These are phyloP conservation scores for Petroica traversi DNA, from an alignment of 2,113 vertebrate species.

Conservation along the genomic window DNA sequence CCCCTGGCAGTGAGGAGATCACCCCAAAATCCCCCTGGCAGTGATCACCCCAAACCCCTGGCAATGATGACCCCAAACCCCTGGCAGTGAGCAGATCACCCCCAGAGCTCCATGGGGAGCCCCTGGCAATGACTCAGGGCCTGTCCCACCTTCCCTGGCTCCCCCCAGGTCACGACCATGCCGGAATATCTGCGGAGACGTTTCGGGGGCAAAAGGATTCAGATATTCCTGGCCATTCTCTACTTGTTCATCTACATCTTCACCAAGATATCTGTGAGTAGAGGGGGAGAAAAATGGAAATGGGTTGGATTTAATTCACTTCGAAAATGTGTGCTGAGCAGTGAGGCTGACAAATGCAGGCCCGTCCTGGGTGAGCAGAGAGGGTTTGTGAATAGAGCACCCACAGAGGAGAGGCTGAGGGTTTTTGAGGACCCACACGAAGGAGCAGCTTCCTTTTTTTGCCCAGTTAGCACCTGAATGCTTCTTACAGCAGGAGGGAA, in stretches of 20 bases:
- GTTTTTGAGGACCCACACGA: not conserved
- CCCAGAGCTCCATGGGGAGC: accelerated
- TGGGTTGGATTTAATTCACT: not conserved
- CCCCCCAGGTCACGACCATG: conserved; percentile 90
- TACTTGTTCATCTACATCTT: conserved; percentile 98
- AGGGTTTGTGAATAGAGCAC: not conserved
- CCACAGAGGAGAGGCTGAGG: accelerated
- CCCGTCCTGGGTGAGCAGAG: not conserved
- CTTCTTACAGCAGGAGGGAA: not conserved
- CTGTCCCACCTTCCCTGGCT: accelerated
- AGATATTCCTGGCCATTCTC: conserved; percentile 86
- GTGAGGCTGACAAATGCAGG: not conserved
- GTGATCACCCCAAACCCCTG: no score
- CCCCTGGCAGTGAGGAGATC: no score
- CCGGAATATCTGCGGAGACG: conserved; percentile 88
- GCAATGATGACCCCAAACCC: no score
- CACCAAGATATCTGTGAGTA: conserved; percentile 95
- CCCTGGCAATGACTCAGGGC: not conserved
- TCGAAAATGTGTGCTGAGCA: not conserved
- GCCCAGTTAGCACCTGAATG: not conserved
- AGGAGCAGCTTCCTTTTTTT: not conserved
- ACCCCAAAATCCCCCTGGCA: no score
- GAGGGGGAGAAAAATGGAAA: not conserved
- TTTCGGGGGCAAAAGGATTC: conserved; percentile 90
- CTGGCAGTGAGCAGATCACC: no score